phyloP scores from a whole-genome alignment of 1,140 invertebrate species.

The Sitophilus oryzae region DNA sequence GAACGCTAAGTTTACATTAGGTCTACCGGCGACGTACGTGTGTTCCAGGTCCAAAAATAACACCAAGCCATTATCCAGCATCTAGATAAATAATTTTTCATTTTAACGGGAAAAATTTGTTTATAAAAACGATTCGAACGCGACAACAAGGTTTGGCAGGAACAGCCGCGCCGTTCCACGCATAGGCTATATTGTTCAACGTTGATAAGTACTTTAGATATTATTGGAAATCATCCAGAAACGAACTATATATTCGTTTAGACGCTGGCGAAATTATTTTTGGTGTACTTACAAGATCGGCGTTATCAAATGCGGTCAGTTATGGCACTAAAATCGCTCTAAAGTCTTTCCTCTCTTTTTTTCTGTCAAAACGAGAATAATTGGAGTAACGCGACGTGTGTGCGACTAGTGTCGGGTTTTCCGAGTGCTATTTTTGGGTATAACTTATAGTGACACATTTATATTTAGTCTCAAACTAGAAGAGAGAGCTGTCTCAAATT shows the following conservation, averaged over 20 bases:
- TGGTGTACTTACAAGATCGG: constrained; percentile 33
- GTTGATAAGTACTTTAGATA: constrained; percentile 31
- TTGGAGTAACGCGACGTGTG: constrained; percentile 7
- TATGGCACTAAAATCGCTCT: not conserved
- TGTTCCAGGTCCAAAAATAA: constrained; percentile 4
- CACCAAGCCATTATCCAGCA: not conserved
- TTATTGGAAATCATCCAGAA: constrained; percentile 38
- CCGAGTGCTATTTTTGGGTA: constrained; percentile 23
- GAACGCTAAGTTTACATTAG: constrained; percentile 9
- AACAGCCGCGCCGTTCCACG: not conserved
- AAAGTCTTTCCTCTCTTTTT: constrained; percentile 9
- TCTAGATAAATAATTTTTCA: constrained; percentile 2
- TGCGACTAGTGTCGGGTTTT: constrained; percentile 10
- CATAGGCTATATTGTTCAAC: constrained; percentile 17
- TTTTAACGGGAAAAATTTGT: constrained; percentile 1
- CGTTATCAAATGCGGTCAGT: constrained; percentile 24
- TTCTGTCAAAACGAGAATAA: not conserved
- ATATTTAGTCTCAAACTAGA: constrained; percentile 14
- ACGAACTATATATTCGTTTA: constrained; percentile 31
- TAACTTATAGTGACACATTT: constrained; percentile 22
- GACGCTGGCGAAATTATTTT: constrained; percentile 38
- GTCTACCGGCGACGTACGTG: not conserved
- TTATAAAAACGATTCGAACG: constrained; percentile 8
- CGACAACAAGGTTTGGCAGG: not conserved
- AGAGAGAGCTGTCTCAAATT: not conserved